A percentile compares a stretch with the other conserved stretches of the same genome.
These are phyloP conservation scores for Mesorhabditis sp. DNA, from an alignment of 2,888 invertebrate species.

Conservation along the genomic window DNA sequence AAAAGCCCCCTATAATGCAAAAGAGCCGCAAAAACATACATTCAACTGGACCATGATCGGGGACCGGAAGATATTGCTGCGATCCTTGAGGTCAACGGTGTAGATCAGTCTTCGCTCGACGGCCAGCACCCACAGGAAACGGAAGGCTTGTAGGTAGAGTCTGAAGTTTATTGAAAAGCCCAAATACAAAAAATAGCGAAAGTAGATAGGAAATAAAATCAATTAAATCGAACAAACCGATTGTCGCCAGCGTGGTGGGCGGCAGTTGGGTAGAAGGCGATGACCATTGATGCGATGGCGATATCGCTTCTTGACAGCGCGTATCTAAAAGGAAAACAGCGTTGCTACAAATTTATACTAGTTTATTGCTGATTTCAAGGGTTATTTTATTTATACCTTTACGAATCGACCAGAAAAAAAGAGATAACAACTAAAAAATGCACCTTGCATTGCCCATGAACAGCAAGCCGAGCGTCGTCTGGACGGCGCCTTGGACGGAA, in stretches of 20 bases:
- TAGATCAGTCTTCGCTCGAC: conserved; percentile 83
- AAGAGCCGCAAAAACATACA: background rate
- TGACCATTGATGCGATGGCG: conserved; percentile 82
- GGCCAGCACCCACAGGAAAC: conserved; percentile 91
- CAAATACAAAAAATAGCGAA: background rate
- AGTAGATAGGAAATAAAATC: background rate
- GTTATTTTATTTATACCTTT: background rate
- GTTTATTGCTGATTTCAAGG: background rate
- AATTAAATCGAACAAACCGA: conserved; percentile 65
- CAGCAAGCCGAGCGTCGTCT: conserved; percentile 85
- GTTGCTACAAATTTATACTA: background rate
- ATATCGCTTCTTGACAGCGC: conserved; percentile 70
- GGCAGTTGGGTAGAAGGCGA: conserved; percentile 93
- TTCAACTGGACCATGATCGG: conserved; percentile 18
- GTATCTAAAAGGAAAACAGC: conserved; percentile 43
- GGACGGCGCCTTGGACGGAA: conserved; percentile 88
- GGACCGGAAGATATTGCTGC: conserved; percentile 18
- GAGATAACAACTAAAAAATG: background rate
- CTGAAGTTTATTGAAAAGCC: conserved; percentile 62
- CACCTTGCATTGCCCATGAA: conserved; percentile 88
- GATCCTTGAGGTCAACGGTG: conserved; percentile 74
- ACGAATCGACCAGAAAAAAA: conserved; percentile 3
- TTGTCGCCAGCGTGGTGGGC: conserved; percentile 94
- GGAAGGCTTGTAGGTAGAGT: conserved; percentile 91
- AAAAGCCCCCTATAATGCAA: no score